Evolutionary conservation across 2,113 vertebrate species (phyloP).

Genomic region (Semnornis frantzii): DNA sequence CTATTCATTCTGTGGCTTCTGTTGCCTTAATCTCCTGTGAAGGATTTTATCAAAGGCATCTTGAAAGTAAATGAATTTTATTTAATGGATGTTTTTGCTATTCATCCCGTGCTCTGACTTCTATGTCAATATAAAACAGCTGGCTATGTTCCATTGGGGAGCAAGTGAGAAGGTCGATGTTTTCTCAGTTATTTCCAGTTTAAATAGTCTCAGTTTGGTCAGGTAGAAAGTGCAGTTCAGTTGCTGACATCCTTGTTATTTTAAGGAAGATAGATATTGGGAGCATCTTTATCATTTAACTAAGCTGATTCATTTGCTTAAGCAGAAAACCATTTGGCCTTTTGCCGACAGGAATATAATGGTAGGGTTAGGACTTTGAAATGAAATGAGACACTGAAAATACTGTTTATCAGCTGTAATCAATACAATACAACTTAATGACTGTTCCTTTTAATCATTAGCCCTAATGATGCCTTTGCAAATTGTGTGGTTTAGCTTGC

Average conservation of each 20-base stretch:
- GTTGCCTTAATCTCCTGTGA: conserved; percentile 16
- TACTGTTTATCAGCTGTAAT: background rate
- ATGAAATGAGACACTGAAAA: background rate
- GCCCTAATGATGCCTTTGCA: background rate
- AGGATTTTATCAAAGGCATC: conserved; percentile 31
- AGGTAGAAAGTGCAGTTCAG: background rate
- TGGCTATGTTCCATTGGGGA: background rate
- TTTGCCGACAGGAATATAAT: background rate
- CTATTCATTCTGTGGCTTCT: background rate
- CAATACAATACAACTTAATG: background rate
- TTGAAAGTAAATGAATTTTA: conserved; percentile 21
- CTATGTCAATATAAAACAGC: background rate
- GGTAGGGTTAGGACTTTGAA: background rate
- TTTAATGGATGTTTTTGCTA: background rate
- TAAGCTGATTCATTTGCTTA: background rate
- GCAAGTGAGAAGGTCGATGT: background rate
- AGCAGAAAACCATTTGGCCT: background rate
- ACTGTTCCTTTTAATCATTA: background rate
- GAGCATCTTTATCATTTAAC: background rate
- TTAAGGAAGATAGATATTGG: background rate
- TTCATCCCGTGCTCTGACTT: background rate
- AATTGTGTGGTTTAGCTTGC: background rate
- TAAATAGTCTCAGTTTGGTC: background rate
- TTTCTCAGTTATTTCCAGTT: background rate
- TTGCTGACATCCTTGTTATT: background rate